Conservation (phyloP, 2,888 invertebrate genomes). For the Achlya flavicornis region DNA sequence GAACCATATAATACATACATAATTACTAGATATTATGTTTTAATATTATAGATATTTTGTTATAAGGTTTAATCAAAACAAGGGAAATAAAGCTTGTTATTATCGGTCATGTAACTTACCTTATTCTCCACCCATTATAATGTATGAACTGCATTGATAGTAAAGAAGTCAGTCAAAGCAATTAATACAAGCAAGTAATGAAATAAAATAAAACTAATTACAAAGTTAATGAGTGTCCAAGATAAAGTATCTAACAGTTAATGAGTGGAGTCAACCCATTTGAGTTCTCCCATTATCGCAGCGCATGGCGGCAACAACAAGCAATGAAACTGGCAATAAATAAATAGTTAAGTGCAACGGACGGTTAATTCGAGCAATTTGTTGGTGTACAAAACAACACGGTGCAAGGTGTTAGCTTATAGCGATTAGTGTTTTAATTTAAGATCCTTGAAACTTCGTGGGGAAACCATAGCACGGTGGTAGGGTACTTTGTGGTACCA, state of each 20-base stretch:
- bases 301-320: slow-evolving; percentile 37
- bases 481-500: no score
- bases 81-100: no score
- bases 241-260: not conserved
- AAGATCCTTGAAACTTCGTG: no score
- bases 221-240: no score
- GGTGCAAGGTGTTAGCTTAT: slow-evolving; percentile 20
- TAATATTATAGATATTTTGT: no score
- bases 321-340: slow-evolving; percentile 53
- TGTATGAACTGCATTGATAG: not conserved
- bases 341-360: slow-evolving; percentile 64
- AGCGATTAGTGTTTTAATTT: no score
- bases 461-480: no score
- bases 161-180: not conserved
- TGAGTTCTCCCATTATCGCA: slow-evolving; percentile 42
- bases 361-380: slow-evolving; percentile 69
- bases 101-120: not conserved
- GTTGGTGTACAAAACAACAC: slow-evolving; percentile 41
- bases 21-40: no score
- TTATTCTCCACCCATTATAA: not conserved
- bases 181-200: not conserved
- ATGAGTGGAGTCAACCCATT: slow-evolving; percentile 32
- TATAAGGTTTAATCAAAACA: no score
- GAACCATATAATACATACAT: no score
- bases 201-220: slow-evolving; percentile 1